phyloP scores from a whole-genome alignment of 2,797 vertebrate species.

The Crax fasciolata region DNA sequence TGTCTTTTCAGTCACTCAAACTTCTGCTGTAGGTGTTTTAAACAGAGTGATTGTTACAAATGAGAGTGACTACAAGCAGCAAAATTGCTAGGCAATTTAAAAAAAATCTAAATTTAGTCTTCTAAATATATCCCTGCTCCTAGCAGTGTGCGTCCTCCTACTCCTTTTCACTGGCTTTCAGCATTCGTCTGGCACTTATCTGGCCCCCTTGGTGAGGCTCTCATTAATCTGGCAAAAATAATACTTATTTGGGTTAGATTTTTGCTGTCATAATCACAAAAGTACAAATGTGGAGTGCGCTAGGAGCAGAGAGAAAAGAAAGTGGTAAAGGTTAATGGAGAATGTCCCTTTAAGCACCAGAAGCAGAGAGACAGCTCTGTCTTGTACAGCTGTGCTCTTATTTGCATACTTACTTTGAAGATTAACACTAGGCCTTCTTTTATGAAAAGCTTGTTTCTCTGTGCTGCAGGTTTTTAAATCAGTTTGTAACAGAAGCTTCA shows the following conservation, averaged over 20 bases:
- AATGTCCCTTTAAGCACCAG: not conserved
- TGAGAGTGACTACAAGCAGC: not conserved
- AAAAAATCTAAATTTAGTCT: slow-evolving; percentile 51
- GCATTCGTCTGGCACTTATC: not conserved
- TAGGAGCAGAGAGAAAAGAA: not conserved
- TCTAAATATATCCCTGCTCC: slow-evolving; percentile 41
- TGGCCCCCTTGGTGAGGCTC: not conserved
- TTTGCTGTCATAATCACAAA: not conserved
- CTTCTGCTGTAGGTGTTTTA: not conserved
- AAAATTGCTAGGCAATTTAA: slow-evolving; percentile 1
- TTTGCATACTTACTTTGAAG: not conserved
- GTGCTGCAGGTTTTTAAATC: not conserved
- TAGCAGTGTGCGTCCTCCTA: not conserved
- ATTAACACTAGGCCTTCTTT: not conserved
- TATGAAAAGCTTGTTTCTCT: not conserved
- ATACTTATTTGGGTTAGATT: not conserved
- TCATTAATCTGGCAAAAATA: not conserved
- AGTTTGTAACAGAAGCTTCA: not conserved
- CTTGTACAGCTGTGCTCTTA: not conserved
- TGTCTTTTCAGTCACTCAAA: not conserved
- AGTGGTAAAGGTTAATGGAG: not conserved
- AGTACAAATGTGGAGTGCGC: not conserved
- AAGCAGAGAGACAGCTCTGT: not conserved
- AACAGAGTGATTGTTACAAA: not conserved
- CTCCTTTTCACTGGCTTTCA: not conserved